Percentiles rank a stretch among this genome's conserved stretches.
Conservation (phyloP, 2,113 vertebrate species). For the Spheniscus mendiculus region DNA sequence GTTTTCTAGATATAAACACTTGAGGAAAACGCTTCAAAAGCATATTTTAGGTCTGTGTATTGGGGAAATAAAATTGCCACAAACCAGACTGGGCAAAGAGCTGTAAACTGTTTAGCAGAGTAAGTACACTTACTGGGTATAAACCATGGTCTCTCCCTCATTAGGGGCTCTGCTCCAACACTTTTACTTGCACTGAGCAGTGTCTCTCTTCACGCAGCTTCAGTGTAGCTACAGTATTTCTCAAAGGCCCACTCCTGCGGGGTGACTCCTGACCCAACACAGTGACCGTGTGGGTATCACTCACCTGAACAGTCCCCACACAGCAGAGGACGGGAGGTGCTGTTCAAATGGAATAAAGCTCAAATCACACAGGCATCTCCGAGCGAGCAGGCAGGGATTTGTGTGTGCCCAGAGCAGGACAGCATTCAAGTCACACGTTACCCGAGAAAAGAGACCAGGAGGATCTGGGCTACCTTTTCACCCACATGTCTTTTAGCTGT, state of each 20-base stretch:
- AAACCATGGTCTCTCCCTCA: neutral
- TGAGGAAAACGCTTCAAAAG: neutral
- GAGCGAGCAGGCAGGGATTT: neutral
- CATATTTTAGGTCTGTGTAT: neutral
- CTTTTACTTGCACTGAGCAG: neutral
- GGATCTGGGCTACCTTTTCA: neutral
- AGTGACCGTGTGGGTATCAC: rapidly evolving
- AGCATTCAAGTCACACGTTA: neutral
- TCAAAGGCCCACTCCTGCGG: neutral
- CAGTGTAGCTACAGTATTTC: neutral
- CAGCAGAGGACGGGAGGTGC: neutral
- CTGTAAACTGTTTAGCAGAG: neutral
- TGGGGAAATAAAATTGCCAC: neutral
- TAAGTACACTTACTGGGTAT: neutral
- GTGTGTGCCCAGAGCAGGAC: neutral
- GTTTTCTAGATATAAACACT: conserved; percentile 27
- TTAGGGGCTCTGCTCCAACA: neutral
- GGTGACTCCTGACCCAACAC: neutral
- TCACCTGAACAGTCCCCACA: neutral
- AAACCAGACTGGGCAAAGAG: neutral
- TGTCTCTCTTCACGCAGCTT: neutral
- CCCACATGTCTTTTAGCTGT: rapidly evolving
- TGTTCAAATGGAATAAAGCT: neutral
- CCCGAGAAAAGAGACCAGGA: neutral
- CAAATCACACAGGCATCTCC: neutral